Evolutionary conservation across 2,888 invertebrate species (phyloP).

Genomic region (Eustalomyia histrio): DNA sequence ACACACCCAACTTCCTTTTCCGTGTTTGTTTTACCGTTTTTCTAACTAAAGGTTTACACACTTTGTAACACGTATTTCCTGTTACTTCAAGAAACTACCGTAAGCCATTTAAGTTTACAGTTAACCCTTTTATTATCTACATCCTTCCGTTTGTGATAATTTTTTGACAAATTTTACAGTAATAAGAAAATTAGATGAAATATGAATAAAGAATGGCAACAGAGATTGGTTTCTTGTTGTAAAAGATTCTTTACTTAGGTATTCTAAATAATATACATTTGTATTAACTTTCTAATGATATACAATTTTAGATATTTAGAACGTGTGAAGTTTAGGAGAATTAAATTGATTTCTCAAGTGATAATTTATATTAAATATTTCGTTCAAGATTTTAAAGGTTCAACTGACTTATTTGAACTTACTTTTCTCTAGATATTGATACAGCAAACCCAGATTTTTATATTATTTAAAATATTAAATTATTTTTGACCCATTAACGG

Average conservation of each 20-base stretch:
- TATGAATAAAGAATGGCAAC: background rate
- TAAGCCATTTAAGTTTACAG: slow-evolving; percentile 29
- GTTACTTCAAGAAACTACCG: slow-evolving; percentile 42
- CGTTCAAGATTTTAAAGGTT: too few relatives aligned
- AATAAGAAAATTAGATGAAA: slow-evolving; percentile 39
- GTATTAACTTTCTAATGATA: too few relatives aligned
- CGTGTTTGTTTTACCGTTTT: slow-evolving; percentile 38
- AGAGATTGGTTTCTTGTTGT: too few relatives aligned
- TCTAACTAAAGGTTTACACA: slow-evolving; percentile 6
- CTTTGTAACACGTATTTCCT: slow-evolving; percentile 61
- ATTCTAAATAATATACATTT: too few relatives aligned
- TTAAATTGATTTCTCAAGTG: too few relatives aligned
- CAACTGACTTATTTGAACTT: too few relatives aligned
- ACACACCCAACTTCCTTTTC: slow-evolving; percentile 57
- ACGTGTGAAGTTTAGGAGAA: too few relatives aligned
- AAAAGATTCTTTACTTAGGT: too few relatives aligned
- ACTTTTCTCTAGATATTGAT: too few relatives aligned
- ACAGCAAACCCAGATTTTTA: background rate
- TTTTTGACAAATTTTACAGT: slow-evolving; percentile 61
- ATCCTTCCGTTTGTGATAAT: slow-evolving; percentile 65
- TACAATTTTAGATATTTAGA: too few relatives aligned
- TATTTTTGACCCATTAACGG: background rate
- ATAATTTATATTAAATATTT: too few relatives aligned
- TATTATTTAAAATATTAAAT: background rate
- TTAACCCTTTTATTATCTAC: slow-evolving; percentile 62